Evolutionary conservation across 2,113 vertebrate genomes (phyloP), one percentile per base, ranked within the genome.

Genomic region (Solea solea): DNA sequence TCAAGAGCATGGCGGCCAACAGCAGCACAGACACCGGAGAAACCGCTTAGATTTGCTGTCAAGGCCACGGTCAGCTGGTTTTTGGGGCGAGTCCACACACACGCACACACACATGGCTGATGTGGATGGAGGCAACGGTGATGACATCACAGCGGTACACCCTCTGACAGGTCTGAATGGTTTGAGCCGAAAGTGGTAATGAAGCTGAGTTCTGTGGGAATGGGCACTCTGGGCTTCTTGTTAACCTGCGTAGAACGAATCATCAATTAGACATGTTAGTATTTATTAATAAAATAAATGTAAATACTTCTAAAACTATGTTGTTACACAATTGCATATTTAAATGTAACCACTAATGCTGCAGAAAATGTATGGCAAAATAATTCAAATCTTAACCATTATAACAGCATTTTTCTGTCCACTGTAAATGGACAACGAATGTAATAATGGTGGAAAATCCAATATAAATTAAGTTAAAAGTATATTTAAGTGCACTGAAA

Each of bases 81-180:
- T 42, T 40, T 34, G 5, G 64, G 56, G 46, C 54, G 15, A 59
- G 34, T 81, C 66, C 56, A 42, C 8, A 57, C 42, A 44, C 44
- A 57, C 42, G 2, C 44, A 46, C 44, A 21, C 21, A 21, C 34
- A 41, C 7, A 52, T 44, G 48, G 10, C 42, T 60, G 39, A 14
- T 3, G 5, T 52, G 12, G 27, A 66, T 50, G 25, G 72, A 56
- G 44, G 64, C 48, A 50, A 11, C 46, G 21, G 7, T 14, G 48
- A 21, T 4, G 9, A 42, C 28, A 10, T 93, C 81, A 95, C 59
- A 95, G 83, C 0, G 92, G 88, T 1, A 95, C 92, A 1, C 92
- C 93, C 0, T 95, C 94, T 16, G 94, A 94, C 39, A 95, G 88
- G 82, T 95, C 94, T 15, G 94, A 94, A 49, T 93, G 91, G 72